Percentiles rank a stretch among this genome's conserved stretches.
These are phyloP conservation scores for Enoplosus armatus DNA, from an alignment of 2,797 vertebrate genomes.

Conservation along the genomic window DNA sequence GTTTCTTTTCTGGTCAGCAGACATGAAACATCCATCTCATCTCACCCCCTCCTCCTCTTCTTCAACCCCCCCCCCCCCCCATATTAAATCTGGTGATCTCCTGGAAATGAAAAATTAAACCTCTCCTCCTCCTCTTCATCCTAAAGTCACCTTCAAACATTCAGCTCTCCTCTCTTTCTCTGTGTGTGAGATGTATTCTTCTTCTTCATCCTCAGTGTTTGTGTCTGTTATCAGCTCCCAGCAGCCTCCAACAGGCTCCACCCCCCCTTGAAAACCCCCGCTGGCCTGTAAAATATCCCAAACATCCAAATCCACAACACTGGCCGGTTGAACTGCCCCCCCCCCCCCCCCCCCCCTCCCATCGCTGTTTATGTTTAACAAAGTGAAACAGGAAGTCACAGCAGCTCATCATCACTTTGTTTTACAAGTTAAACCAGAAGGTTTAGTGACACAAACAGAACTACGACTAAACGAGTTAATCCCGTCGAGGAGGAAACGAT, in stretches of 20 bases:
- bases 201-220: conserved; percentile 17
- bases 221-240: conserved; percentile 47
- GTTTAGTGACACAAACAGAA: too few species aligned
- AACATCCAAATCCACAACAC: not conserved
- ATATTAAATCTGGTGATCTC: conserved; percentile 83
- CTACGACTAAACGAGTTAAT: too few species aligned
- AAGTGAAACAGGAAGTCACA: too few species aligned
- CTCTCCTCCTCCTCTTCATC: conserved; percentile 60
- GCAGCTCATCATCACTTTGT: too few species aligned
- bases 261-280: conserved; percentile 18
- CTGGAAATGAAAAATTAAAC: conserved; percentile 84
- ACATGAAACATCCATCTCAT: conserved; percentile 43
- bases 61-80: conserved; percentile 22
- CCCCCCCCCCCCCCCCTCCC: too few species aligned
- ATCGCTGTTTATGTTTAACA: too few species aligned
- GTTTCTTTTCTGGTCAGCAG: conserved; percentile 15
- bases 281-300: not conserved
- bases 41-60: conserved; percentile 16
- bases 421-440: too few species aligned
- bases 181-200: conserved; percentile 22
- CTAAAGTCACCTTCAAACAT: conserved; percentile 81
- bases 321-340: too few species aligned
- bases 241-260: conserved; percentile 33
- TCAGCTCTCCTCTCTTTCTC: not conserved
- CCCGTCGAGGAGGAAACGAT: too few species aligned